Evolutionary conservation across 2,113 vertebrate species (phyloP).

Genomic region (Oplegnathus fasciatus): DNA sequence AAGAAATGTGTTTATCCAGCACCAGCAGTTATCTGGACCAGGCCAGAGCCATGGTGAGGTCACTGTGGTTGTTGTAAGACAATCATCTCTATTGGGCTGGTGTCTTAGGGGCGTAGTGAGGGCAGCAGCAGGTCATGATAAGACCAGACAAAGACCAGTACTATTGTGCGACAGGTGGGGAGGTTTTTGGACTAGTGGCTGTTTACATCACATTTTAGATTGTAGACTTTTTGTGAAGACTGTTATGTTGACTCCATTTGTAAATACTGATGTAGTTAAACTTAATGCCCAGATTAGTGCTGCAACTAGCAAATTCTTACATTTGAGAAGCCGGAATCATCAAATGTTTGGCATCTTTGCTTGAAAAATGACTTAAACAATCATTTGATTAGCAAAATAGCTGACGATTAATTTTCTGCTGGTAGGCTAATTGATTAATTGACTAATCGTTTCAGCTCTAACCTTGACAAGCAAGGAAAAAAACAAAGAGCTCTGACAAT

Average conservation of each 20-base stretch:
- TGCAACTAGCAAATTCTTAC: background rate
- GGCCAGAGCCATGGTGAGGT: slow-evolving; percentile 86
- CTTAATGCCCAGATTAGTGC: background rate
- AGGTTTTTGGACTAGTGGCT: background rate
- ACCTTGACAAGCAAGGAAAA: background rate
- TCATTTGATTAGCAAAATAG: too few species aligned
- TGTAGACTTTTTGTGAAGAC: background rate
- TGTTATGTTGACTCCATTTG: background rate
- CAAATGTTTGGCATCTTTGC: background rate
- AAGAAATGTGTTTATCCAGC: slow-evolving; percentile 80
- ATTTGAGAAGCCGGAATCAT: background rate
- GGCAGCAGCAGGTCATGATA: slow-evolving; percentile 9
- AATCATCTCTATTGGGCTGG: background rate
- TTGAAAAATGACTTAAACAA: background rate
- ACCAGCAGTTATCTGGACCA: slow-evolving; percentile 81
- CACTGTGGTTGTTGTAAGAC: background rate
- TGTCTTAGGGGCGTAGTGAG: background rate
- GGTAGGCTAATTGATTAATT: background rate
- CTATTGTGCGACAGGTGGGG: background rate
- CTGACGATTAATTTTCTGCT: background rate
- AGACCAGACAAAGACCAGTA: slow-evolving; percentile 6
- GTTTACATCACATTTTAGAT: background rate
- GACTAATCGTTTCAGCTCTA: background rate
- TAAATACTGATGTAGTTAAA: background rate
- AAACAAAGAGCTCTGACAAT: background rate